A percentile compares a stretch with the other conserved stretches of the same genome.
Conservation (phyloP, 2,113 vertebrate genomes). For the Myotis brandtii region DNA sequence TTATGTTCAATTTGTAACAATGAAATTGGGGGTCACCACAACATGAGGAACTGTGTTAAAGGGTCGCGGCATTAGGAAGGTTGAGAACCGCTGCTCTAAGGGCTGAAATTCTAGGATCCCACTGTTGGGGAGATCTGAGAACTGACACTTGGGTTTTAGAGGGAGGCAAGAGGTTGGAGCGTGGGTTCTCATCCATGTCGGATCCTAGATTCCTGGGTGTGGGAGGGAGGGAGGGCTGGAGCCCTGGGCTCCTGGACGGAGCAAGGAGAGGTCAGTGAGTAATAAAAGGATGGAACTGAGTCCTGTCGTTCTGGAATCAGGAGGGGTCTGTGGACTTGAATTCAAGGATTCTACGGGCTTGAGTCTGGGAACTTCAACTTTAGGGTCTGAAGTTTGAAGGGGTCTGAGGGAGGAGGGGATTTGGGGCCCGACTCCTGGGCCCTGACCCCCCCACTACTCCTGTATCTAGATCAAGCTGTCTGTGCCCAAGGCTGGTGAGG, state of each 20-base stretch:
- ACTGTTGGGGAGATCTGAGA: fast-evolving
- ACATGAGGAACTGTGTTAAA: too few relatives aligned
- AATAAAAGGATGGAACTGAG: neutral
- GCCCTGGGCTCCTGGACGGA: too few relatives aligned
- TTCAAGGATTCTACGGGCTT: neutral
- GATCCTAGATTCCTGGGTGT: neutral
- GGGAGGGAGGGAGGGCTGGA: neutral
- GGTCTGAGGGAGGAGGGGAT: neutral
- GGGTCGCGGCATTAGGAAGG: too few relatives aligned
- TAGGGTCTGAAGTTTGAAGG: too few relatives aligned
- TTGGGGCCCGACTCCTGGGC: neutral
- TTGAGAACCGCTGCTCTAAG: too few relatives aligned
- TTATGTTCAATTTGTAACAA: too few relatives aligned
- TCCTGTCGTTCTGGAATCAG: neutral
- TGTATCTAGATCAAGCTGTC: slow-evolving; percentile 84
- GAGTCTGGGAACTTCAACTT: neutral
- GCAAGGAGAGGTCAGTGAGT: neutral
- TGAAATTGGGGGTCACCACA: too few relatives aligned
- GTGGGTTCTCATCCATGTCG: fast-evolving
- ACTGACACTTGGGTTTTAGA: neutral
- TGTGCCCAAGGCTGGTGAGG: slow-evolving; percentile 83
- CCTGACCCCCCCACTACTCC: neutral
- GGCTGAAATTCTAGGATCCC: neutral
- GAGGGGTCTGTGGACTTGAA: neutral
- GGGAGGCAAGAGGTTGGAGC: neutral